Evolutionary conservation across 2,113 vertebrate species (phyloP).

Genomic region (Eleginops maclovinus): DNA sequence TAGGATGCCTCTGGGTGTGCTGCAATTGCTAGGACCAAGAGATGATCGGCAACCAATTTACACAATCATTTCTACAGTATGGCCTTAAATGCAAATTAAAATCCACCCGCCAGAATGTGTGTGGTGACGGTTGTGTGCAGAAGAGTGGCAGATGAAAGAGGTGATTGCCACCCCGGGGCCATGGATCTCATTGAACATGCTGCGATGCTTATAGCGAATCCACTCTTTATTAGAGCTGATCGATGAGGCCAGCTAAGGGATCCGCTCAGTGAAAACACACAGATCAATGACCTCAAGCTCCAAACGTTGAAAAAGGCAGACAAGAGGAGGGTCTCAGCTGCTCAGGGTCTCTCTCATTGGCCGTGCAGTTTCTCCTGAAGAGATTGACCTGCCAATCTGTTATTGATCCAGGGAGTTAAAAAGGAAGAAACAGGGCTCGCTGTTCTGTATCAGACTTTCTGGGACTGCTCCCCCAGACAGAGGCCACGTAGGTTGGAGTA

Average conservation of each 20-base stretch:
- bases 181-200: constrained; percentile 52
- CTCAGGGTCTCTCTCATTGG: constrained; percentile 56
- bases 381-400: constrained; percentile 70
- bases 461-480: constrained; percentile 57
- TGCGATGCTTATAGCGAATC: constrained; percentile 56
- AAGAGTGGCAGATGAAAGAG: constrained; percentile 43
- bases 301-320: constrained; percentile 47
- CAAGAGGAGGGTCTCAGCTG: constrained; percentile 31
- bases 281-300: constrained; percentile 72
- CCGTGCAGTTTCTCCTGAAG: constrained; percentile 53
- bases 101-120: constrained; percentile 1
- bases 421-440: constrained; percentile 34
- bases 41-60: constrained; percentile 25
- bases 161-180: constrained; percentile 50
- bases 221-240: constrained; percentile 69
- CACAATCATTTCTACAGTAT: constrained; percentile 21
- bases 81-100: constrained; percentile 35
- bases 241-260: constrained; percentile 59
- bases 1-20: constrained; percentile 12
- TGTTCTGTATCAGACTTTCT: constrained; percentile 59
- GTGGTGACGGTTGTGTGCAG: background rate
- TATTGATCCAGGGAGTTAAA: constrained; percentile 70
- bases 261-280: constrained; percentile 76
- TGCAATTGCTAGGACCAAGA: constrained; percentile 8
- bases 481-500: constrained; percentile 73